Evolutionary conservation across 2,797 vertebrate genomes (phyloP), one percentile per base, ranked within the genome.

Genomic region (Cyclopterus lumpus): DNA sequence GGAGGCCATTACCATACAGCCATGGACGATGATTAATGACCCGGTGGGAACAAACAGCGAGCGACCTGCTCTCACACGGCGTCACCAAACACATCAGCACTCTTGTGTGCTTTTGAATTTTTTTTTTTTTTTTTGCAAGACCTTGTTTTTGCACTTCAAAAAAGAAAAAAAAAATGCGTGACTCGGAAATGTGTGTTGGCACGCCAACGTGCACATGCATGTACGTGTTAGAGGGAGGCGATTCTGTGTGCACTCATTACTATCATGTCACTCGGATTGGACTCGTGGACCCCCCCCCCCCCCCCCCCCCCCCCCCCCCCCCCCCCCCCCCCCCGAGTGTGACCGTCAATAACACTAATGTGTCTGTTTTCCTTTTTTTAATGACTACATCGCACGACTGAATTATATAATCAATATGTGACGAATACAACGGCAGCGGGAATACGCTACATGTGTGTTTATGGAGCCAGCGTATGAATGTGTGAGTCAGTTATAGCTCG

Each of bases 21-120:
- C 85, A 67, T 85, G 84, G 90, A 91, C 86, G 68, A 83, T 95
- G 94, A 95, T 94, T 95, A 94, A 96, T 94, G 92, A 86, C 88
- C 82, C 77, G 20, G 85, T 75, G 82, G 87, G 88, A 88, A 86
- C 86, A 79, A 91, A 85, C 90, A 88, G 90, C 73, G 49, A 90
- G 89, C 59, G 60, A 61, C 69, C 71, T 46, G 61, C 88, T 86
- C 73, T 90, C 87, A 83, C 64, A 76, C 75, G 46, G 36, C 38
- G 81, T 74, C 81, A 76, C 77, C 65, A 77, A 83, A 84, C 79
- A 73, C 71, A 65, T 28, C 67, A 69, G 68, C 46, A 51, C 67
- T 60, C n/a, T n/a, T 9, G 58, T 8, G 63, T 71, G 67, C 55
- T 58, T 51, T 28, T 46, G 75, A 34, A 28, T 28, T 26, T 59